Conservation (phyloP, 2,113 vertebrate genomes). For the Clinocottus analis region DNA sequence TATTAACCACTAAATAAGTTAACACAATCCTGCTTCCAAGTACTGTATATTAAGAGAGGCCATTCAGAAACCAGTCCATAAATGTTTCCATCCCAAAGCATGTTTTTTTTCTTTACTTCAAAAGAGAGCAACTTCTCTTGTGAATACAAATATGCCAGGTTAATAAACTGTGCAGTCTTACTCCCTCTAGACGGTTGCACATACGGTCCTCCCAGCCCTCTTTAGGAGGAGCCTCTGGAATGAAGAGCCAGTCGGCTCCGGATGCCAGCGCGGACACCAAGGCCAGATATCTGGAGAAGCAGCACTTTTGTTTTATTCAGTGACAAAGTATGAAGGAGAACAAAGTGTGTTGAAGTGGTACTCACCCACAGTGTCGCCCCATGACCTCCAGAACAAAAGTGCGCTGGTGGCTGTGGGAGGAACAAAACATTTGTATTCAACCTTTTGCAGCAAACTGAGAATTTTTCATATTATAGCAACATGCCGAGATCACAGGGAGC, state of each 20-base stretch:
- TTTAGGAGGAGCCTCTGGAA: constrained; percentile 91
- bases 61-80: not conserved
- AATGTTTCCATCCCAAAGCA: not conserved
- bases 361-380: constrained; percentile 97
- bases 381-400: constrained; percentile 97
- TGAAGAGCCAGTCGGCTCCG: constrained; percentile 96
- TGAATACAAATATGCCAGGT: not conserved
- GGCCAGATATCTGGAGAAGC: constrained; percentile 62
- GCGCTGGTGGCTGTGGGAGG: constrained; percentile 90
- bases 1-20: not conserved
- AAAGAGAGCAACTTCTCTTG: not conserved
- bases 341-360: not conserved
- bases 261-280: constrained; percentile 94
- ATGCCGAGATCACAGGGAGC: not conserved
- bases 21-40: not conserved
- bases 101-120: not conserved
- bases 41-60: not conserved
- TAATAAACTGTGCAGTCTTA: not conserved
- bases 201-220: constrained; percentile 93
- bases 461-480: not conserved
- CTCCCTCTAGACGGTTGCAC: constrained; percentile 87
- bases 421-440: not conserved
- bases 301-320: not conserved
- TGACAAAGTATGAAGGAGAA: not conserved
- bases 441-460: not conserved